Evolutionary conservation across 2,797 vertebrate genomes (phyloP).

Genomic region (Pipistrellus kuhlii): DNA sequence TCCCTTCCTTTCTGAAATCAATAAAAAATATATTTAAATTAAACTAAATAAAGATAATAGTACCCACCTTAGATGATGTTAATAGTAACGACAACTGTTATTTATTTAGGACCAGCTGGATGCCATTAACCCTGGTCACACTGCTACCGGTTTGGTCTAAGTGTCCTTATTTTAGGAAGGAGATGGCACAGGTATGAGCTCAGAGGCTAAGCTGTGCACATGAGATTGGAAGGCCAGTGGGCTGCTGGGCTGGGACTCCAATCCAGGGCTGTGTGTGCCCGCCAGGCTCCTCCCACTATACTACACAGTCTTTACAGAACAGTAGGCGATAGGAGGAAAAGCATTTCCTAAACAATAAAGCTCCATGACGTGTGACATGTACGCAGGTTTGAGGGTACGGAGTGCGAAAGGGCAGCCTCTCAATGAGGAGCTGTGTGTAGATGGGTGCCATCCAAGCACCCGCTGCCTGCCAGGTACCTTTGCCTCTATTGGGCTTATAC

Average conservation of each 20-base stretch:
- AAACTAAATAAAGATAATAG: neutral
- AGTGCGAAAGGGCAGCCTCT: neutral
- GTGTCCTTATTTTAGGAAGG: neutral
- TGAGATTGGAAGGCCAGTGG: neutral
- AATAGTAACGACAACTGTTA: neutral
- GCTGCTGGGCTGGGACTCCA: neutral
- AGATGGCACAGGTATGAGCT: neutral
- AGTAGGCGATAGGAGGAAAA: neutral
- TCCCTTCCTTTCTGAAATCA: no score
- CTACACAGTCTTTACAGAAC: neutral
- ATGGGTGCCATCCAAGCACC: neutral
- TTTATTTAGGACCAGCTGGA: neutral
- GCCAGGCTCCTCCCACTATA: neutral
- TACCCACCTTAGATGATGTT: neutral
- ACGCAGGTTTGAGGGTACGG: neutral
- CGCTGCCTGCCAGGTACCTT: neutral
- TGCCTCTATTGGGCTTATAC: neutral
- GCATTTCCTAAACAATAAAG: neutral
- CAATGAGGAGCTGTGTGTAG: neutral
- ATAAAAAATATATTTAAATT: no score
- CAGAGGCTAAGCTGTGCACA: neutral
- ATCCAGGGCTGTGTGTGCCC: neutral
- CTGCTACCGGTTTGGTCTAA: neutral
- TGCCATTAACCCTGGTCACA: neutral
- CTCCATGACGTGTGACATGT: neutral